Base-by-base conservation (phyloP, 1,140 invertebrate genomes). In the Drosophila pectinifera region DNA sequence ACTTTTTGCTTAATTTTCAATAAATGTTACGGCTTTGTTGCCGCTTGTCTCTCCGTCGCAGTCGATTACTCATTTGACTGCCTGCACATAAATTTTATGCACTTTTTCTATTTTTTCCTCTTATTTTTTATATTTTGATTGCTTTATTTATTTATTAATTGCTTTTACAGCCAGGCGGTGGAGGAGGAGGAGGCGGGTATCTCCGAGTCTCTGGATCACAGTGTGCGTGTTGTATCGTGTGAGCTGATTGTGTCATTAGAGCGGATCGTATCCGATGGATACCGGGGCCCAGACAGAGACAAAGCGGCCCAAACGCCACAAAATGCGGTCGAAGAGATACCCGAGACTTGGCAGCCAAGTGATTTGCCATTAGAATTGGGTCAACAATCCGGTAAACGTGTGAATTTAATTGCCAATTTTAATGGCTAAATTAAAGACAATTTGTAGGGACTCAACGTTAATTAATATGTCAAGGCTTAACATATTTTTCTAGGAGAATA, bases 31-130 rank as follows among this genome's bases (percentile, higher is more conserved):
- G 70, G 75, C 68, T 82, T 88, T 88, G 80, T 82, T 75, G 77
- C 65, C 67, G 70, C 65, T 64, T 76, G 65, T 70, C 64, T 79
- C 51, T 63, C 51, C 78, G 76, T 46, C 49, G 49, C 84, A 80
- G 62, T 68, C 85, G 84, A 89, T 89, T 89, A 89, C 85, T 89
- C 84, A 89, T 89, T 89, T 89, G 84, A 90, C 85, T 89, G 84
- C 77, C 89, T 55, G 84, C 80, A 89, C 84, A 89, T 89, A 89
- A 84, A 89, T 89, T 90, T 67, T 80, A 72, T 80, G 84, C 73
- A 84, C 80, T 80, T 78, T 77, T 83, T 67, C 51, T 38, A 39
- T 64, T 49, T 55, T 73, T 75, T 28, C 36, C 28, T 10, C 3
- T 45, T 31, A 45, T 38, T 67, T 28, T 61, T 56, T 70, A 56